Conservation (phyloP, 2,888 invertebrate species). For the Meganola albula region DNA sequence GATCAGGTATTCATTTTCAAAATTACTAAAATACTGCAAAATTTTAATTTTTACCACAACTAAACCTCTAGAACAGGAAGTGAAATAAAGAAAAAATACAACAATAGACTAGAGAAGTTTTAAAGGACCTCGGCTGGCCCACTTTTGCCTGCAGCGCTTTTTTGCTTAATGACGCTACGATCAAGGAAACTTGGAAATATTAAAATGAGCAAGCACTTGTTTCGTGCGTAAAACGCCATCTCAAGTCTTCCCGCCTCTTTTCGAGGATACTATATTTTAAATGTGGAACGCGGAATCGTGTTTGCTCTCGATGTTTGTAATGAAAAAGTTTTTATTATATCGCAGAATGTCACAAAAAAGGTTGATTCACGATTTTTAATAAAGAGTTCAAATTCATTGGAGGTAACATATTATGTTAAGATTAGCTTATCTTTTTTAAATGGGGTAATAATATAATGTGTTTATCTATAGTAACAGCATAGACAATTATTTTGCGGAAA, state of each 20-base stretch:
- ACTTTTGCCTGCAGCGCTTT: slow-evolving; percentile 56
- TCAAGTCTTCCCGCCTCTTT: slow-evolving; percentile 58
- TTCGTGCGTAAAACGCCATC: slow-evolving; percentile 63
- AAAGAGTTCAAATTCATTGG: too few species aligned
- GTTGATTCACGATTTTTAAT: too few species aligned
- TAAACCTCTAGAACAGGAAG: slow-evolving; percentile 25
- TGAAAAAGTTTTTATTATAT: slow-evolving; percentile 36
- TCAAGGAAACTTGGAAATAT: slow-evolving; percentile 68
- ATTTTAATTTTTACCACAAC: slow-evolving; percentile 21
- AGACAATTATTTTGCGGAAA: slow-evolving; percentile 1
- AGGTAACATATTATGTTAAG: too few species aligned
- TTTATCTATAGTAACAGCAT: not conserved
- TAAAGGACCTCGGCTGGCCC: slow-evolving; percentile 59
- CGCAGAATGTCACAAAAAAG: too few species aligned
- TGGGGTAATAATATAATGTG: too few species aligned
- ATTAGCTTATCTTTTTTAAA: slow-evolving; percentile 6
- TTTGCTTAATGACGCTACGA: slow-evolving; percentile 65
- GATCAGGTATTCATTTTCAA: too few species aligned
- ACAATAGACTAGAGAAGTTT: slow-evolving; percentile 62
- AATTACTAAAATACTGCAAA: too few species aligned
- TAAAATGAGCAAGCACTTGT: slow-evolving; percentile 76
- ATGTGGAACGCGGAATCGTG: slow-evolving; percentile 18
- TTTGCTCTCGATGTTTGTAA: slow-evolving; percentile 27
- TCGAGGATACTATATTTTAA: slow-evolving; percentile 30
- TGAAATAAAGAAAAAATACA: slow-evolving; percentile 49